phyloP scores from a whole-genome alignment of 1,140 invertebrate species.

The Homalodisca vitripennis region DNA sequence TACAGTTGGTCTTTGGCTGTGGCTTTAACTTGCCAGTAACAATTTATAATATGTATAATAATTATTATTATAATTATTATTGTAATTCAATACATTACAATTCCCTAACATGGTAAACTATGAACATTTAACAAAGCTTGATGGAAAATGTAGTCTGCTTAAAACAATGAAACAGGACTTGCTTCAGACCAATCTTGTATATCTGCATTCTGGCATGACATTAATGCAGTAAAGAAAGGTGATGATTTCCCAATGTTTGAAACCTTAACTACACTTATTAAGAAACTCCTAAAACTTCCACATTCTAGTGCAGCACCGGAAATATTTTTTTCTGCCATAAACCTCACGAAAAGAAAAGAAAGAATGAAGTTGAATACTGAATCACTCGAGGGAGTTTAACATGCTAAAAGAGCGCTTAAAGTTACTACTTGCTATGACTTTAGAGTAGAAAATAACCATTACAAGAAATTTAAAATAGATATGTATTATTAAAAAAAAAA shows the following conservation, averaged over 20 bases:
- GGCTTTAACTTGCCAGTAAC: too few species aligned
- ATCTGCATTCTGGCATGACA: neutral
- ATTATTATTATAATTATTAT: too few species aligned
- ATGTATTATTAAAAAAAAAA: conserved; percentile 10
- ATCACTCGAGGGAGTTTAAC: too few species aligned
- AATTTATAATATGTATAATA: too few species aligned
- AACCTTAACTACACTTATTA: too few species aligned
- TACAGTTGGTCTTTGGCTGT: too few species aligned
- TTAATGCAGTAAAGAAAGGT: neutral
- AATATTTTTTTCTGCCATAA: conserved; percentile 18
- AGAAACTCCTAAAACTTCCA: too few species aligned
- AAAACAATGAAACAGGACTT: neutral
- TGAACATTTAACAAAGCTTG: neutral
- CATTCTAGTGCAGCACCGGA: conserved; percentile 13
- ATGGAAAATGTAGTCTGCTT: too few species aligned
- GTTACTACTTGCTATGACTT: conserved; percentile 19
- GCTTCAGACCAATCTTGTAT: neutral
- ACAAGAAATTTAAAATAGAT: conserved; percentile 1
- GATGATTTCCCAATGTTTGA: too few species aligned
- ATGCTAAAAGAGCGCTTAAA: conserved; percentile 20
- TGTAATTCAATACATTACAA: too few species aligned
- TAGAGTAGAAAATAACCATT: too few species aligned
- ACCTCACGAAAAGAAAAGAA: conserved; percentile 20
- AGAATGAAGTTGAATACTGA: too few species aligned
- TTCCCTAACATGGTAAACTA: neutral